phyloP scores from a whole-genome alignment of 1,140 invertebrate genomes.

The Conus betulinus region DNA sequence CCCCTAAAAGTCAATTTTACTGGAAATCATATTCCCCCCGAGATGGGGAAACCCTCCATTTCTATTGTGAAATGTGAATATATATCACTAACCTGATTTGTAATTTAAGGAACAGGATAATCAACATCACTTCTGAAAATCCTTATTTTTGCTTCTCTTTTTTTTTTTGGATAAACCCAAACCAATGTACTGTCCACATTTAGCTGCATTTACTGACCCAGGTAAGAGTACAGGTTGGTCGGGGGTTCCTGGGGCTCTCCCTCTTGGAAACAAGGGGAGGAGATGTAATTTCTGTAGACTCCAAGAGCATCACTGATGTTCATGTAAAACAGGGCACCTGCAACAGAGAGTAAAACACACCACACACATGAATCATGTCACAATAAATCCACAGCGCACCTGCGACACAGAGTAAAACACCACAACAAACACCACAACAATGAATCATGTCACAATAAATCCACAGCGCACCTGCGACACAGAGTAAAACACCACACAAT shows the following conservation, averaged over 20 bases:
- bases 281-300: slow-evolving; percentile 33
- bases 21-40: too few species aligned
- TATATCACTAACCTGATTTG: too few species aligned
- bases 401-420: slow-evolving; percentile 15
- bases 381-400: slow-evolving; percentile 21
- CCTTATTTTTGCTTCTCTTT: too few species aligned
- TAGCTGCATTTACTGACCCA: slow-evolving; percentile 12
- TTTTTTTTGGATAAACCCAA: too few species aligned
- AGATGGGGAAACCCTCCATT: too few species aligned
- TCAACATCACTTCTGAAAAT: too few species aligned
- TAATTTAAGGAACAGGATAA: too few species aligned
- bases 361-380: neutral
- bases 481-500: neutral
- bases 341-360: neutral
- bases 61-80: too few species aligned
- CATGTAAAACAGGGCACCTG: slow-evolving; percentile 48
- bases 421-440: too few species aligned
- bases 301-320: slow-evolving; percentile 46
- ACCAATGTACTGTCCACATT: too few species aligned
- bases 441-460: neutral
- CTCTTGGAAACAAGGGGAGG: slow-evolving; percentile 33
- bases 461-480: slow-evolving; percentile 38
- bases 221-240: slow-evolving; percentile 43
- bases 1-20: too few species aligned
- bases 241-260: slow-evolving; percentile 25